Conservation (phyloP, 2,113 vertebrate species). For the Excalfactoria chinensis region DNA sequence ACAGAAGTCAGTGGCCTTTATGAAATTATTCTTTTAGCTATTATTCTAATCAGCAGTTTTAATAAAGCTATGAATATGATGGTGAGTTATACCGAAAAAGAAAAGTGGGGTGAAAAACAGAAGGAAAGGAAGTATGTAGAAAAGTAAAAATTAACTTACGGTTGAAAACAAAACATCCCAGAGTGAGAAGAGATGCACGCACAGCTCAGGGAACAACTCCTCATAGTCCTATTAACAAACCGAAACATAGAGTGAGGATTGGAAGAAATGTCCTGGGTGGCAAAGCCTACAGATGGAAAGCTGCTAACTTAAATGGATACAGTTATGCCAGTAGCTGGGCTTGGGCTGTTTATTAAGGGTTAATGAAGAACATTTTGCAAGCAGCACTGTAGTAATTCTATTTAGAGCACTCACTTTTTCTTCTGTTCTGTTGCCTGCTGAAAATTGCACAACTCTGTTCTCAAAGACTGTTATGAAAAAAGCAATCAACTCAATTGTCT, state of each 20-base stretch:
- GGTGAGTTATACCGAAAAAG: background rate
- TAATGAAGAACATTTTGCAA: constrained; percentile 59
- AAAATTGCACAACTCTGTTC: constrained; percentile 68
- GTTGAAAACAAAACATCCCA: background rate
- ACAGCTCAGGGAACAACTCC: background rate
- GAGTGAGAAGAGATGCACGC: background rate
- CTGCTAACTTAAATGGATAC: constrained; percentile 8
- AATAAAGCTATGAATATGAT: background rate
- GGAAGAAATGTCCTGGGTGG: background rate
- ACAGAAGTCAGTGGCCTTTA: background rate
- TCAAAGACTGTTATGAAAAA: constrained; percentile 65
- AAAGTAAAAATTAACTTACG: background rate
- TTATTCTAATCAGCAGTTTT: background rate
- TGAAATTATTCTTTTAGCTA: background rate
- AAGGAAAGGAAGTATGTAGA: background rate
- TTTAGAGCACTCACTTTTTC: constrained; percentile 61
- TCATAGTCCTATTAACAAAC: background rate
- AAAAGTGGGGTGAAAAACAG: background rate
- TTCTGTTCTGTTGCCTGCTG: constrained; percentile 40
- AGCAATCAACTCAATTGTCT: constrained; percentile 73
- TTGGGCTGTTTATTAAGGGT: constrained; percentile 38
- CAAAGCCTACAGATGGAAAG: background rate
- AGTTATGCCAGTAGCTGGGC: background rate
- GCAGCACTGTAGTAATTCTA: constrained; percentile 48
- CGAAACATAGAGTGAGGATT: background rate